Conservation (phyloP, 2,113 vertebrate species). For the Heterocephalus glaber region DNA sequence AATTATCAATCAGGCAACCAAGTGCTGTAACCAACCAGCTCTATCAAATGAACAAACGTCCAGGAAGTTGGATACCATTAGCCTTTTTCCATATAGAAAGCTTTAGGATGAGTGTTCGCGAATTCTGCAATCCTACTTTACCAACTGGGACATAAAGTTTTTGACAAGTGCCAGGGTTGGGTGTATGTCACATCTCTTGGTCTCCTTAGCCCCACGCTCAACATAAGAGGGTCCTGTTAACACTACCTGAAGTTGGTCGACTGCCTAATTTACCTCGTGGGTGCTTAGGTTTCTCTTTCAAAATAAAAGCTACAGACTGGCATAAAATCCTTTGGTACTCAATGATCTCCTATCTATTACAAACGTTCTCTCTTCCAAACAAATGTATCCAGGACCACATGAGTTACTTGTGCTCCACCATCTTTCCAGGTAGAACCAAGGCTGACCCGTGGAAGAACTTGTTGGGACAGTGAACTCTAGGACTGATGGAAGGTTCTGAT, state of each 20-base stretch:
- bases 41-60: background rate
- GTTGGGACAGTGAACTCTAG: background rate
- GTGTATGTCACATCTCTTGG: background rate
- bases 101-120: background rate
- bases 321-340: background rate
- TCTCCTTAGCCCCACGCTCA: background rate
- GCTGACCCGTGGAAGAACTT: background rate
- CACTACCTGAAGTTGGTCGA: background rate
- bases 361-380: background rate
- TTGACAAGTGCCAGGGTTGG: background rate
- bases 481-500: background rate
- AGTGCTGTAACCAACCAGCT: background rate
- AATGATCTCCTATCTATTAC: background rate
- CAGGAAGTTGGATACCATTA: background rate
- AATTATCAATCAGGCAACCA: background rate
- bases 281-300: background rate
- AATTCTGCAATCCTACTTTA: background rate
- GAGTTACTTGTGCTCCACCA: background rate
- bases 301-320: background rate
- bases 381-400: background rate
- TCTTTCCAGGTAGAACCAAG: background rate
- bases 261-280: background rate
- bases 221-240: rapidly evolving
- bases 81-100: background rate
- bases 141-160: background rate